Conservation (phyloP, 2,888 invertebrate species). For the Stomorhina lunata region DNA sequence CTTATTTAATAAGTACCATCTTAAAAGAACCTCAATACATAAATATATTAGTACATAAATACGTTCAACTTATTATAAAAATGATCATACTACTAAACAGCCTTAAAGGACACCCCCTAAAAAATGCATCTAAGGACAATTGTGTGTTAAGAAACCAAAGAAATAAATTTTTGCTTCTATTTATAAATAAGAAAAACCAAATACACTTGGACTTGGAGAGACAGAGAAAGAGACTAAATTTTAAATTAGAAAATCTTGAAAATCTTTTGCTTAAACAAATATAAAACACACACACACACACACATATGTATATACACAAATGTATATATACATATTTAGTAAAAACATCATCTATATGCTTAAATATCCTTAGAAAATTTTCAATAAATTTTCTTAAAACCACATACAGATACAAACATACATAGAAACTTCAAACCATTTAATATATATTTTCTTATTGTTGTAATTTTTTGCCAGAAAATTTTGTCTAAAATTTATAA, state of each 20-base stretch:
- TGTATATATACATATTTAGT: not conserved
- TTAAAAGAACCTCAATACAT: not conserved
- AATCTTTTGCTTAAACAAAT: conserved; percentile 17
- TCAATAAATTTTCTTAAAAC: conserved; percentile 26
- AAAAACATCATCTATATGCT: not conserved
- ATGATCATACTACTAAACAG: not conserved
- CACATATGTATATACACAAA: not conserved
- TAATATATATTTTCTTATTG: not conserved
- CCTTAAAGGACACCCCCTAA: not conserved
- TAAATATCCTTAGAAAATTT: conserved; percentile 23
- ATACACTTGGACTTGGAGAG: conserved; percentile 28
- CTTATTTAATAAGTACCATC: conserved; percentile 25
- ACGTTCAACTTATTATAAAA: conserved; percentile 27
- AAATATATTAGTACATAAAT: not conserved
- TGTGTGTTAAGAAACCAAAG: conserved; percentile 1
- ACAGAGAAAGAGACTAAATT: not conserved
- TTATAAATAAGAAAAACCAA: conserved; percentile 1
- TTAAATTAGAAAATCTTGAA: conserved; percentile 3
- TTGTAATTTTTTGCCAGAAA: conserved; percentile 16
- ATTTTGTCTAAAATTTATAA: conserved; percentile 45
- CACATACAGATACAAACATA: conserved; percentile 15
- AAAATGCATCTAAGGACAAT: not conserved
- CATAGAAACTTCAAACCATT: too few relatives aligned
- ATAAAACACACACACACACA: not conserved
- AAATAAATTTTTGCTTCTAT: conserved; percentile 16